Evolutionary conservation across 2,113 vertebrate genomes (phyloP).

Genomic region (Paraplagusia blochii): DNA sequence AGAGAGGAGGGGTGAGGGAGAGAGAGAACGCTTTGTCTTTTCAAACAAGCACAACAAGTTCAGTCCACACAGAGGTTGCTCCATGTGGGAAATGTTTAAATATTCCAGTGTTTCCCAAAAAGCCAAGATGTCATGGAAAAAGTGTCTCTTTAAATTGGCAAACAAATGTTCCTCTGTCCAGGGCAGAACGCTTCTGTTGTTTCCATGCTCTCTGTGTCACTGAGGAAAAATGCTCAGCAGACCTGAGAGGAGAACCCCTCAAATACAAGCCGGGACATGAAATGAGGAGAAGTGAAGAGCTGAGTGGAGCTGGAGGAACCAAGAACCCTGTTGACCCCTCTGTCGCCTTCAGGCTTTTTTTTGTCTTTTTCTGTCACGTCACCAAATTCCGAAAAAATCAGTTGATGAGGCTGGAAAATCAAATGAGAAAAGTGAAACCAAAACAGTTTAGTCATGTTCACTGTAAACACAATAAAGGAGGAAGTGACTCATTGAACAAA

Average conservation of each 20-base stretch:
- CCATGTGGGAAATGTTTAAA: neutral
- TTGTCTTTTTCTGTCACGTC: too few species aligned
- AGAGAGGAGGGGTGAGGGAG: too few species aligned
- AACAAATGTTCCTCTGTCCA: slow-evolving; percentile 34
- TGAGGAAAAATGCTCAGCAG: slow-evolving; percentile 30
- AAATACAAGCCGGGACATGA: slow-evolving; percentile 20
- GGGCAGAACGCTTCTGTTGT: slow-evolving; percentile 1
- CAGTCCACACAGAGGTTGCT: neutral
- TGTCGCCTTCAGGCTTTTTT: too few species aligned
- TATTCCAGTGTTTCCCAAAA: slow-evolving; percentile 5
- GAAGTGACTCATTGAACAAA: neutral
- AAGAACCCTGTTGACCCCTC: too few species aligned
- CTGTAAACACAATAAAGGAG: neutral
- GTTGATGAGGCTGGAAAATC: too few species aligned
- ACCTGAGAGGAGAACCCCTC: neutral
- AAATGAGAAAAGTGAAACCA: neutral
- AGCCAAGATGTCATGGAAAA: slow-evolving; percentile 14
- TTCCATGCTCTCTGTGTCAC: slow-evolving; percentile 19
- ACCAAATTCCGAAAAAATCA: too few species aligned
- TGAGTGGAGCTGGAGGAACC: neutral
- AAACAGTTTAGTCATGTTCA: neutral
- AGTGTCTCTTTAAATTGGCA: slow-evolving; percentile 3
- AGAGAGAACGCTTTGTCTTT: neutral
- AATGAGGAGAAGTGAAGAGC: neutral
- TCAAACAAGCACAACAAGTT: slow-evolving; percentile 14